Conservation (phyloP, 2,113 vertebrate species). For the Halichoeres trimaculatus region DNA sequence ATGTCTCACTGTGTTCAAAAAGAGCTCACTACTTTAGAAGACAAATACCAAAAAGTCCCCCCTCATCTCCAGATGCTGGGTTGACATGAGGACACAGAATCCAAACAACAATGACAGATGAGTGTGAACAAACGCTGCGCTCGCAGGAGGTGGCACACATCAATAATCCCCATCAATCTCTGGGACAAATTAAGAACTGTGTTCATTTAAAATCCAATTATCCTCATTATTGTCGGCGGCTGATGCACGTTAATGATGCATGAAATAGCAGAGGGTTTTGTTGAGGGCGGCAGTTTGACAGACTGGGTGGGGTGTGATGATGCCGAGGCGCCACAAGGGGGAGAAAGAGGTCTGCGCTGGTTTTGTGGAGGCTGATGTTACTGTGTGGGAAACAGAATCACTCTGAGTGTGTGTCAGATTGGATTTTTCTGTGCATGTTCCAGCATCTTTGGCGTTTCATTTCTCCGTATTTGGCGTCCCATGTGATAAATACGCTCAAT, state of each 20-base stretch:
- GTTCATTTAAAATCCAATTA: constrained; percentile 78
- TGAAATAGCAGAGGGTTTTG: constrained; percentile 61
- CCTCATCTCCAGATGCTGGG: constrained; percentile 1
- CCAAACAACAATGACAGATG: constrained; percentile 5
- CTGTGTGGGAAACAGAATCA: not conserved
- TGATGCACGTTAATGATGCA: constrained; percentile 71
- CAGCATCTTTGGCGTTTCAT: not conserved
- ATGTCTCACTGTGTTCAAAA: too few relatives aligned
- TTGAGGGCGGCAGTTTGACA: not conserved
- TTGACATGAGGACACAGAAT: constrained; percentile 16
- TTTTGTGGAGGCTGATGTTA: too few relatives aligned
- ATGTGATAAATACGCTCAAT: not conserved
- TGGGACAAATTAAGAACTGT: constrained; percentile 66
- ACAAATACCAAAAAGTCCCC: not conserved
- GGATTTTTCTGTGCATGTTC: too few relatives aligned
- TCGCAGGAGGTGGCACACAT: constrained; percentile 36
- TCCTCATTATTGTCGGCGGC: constrained; percentile 69
- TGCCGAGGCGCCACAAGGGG: constrained; percentile 39
- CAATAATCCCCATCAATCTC: constrained; percentile 71
- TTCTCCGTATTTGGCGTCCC: not conserved
- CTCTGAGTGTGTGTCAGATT: too few relatives aligned
- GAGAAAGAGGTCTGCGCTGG: constrained; percentile 15
- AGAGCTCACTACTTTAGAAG: too few relatives aligned
- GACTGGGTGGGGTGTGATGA: constrained; percentile 22
- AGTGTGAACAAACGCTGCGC: constrained; percentile 9